phyloP scores from a whole-genome alignment of 2,113 vertebrate species.

The Cervus canadensis region DNA sequence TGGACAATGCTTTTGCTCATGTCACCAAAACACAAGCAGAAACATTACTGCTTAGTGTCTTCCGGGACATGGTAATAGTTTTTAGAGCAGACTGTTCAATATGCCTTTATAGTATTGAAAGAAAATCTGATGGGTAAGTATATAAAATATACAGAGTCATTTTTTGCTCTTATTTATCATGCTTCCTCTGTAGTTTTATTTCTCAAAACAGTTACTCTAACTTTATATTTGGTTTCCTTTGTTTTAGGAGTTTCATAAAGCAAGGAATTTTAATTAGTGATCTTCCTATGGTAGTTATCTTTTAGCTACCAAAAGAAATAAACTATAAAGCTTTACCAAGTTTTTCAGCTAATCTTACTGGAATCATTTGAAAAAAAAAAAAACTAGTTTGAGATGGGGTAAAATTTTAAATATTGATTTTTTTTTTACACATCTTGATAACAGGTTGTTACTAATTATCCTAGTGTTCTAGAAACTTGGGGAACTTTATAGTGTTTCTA shows the following conservation, averaged over 20 bases:
- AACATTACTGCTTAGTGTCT: constrained; percentile 94
- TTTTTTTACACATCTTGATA: background rate
- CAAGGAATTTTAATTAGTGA: constrained; percentile 16
- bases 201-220: background rate
- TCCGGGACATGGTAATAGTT: constrained; percentile 93
- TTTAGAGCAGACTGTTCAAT: constrained; percentile 97
- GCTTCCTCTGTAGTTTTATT: background rate
- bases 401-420: background rate
- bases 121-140: constrained; percentile 88
- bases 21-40: constrained; percentile 92
- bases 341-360: constrained; percentile 10
- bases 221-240: constrained; percentile 3
- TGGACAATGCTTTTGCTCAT: constrained; percentile 96
- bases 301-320: background rate
- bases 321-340: background rate
- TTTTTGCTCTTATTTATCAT: background rate
- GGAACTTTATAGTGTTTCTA: background rate
- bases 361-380: background rate
- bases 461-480: background rate
- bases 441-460: background rate
- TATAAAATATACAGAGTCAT: background rate
- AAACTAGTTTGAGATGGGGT: background rate
- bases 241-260: background rate
- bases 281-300: background rate
- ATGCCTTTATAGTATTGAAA: constrained; percentile 97